phyloP scores from a whole-genome alignment of 2,888 invertebrate species.

The Arge pagana region DNA sequence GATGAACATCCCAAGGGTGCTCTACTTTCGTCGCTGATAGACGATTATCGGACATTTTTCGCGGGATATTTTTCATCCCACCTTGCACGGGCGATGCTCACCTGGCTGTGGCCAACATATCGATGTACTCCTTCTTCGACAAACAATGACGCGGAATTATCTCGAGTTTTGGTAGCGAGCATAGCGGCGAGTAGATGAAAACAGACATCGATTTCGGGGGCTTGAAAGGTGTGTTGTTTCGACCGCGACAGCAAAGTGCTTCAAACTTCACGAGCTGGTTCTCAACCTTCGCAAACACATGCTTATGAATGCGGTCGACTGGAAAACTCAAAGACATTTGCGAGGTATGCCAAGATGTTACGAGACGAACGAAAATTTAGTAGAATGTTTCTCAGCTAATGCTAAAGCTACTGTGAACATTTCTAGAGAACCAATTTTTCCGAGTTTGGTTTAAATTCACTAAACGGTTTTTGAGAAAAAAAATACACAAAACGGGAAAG shows the following conservation, averaged over 20 bases:
- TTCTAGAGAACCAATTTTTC: no score
- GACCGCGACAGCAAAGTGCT: slow-evolving; percentile 35
- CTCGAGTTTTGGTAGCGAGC: slow-evolving; percentile 35
- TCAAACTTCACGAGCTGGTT: slow-evolving; percentile 23
- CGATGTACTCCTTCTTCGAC: slow-evolving; percentile 42
- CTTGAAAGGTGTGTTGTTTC: slow-evolving; percentile 14
- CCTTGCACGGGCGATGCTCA: no score
- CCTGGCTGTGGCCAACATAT: slow-evolving; percentile 44
- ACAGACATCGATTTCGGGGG: slow-evolving; percentile 30
- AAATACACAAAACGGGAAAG: no score
- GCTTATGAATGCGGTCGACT: no score
- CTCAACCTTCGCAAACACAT: no score
- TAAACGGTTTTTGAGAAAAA: no score
- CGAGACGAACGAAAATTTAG: no score
- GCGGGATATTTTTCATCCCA: not conserved
- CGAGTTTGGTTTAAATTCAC: no score
- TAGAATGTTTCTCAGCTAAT: no score
- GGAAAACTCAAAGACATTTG: no score
- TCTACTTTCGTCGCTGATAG: not conserved
- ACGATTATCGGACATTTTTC: not conserved
- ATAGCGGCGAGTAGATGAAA: slow-evolving; percentile 37
- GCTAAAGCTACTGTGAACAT: no score
- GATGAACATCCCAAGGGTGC: not conserved
- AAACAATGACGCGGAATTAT: slow-evolving; percentile 44
- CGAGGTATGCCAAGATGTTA: no score